Conservation (phyloP, 2,888 invertebrate species). For the Brachyopa scutellaris region DNA sequence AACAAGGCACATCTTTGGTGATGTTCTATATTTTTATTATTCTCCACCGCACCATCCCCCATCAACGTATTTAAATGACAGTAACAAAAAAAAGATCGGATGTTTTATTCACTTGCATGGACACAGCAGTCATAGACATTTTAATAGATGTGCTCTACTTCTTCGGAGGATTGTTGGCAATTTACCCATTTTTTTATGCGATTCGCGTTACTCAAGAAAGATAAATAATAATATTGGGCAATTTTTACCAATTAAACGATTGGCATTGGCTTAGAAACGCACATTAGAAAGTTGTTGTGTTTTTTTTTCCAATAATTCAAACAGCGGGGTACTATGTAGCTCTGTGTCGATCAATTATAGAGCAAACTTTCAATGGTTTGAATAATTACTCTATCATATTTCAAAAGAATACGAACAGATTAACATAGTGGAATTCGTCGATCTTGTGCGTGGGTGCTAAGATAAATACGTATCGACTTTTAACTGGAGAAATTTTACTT, state of each 20-base stretch:
- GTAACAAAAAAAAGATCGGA: too few species aligned
- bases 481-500: slow-evolving; percentile 25
- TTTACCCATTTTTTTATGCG: neutral
- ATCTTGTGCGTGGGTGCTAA: slow-evolving; percentile 52
- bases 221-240: slow-evolving; percentile 31
- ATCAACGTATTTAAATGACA: slow-evolving; percentile 11
- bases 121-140: slow-evolving; percentile 4
- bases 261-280: neutral
- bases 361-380: slow-evolving; percentile 4
- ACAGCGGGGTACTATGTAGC: slow-evolving; percentile 14
- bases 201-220: too few species aligned
- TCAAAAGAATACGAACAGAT: slow-evolving; percentile 37
- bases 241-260: slow-evolving; percentile 14
- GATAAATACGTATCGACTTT: slow-evolving; percentile 29
- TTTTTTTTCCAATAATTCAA: slow-evolving; percentile 14
- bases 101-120: neutral
- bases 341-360: neutral
- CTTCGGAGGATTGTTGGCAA: slow-evolving; percentile 17
- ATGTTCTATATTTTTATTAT: neutral
- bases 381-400: slow-evolving; percentile 18
- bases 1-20: neutral
- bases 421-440: slow-evolving; percentile 17
- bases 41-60: neutral
- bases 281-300: slow-evolving; percentile 1
- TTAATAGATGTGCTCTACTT: slow-evolving; percentile 36